A percentile compares a stretch with the other conserved stretches of the same genome.
Evolutionary conservation across 2,797 vertebrate genomes (phyloP).

Genomic region (Aulostomus chinensis): DNA sequence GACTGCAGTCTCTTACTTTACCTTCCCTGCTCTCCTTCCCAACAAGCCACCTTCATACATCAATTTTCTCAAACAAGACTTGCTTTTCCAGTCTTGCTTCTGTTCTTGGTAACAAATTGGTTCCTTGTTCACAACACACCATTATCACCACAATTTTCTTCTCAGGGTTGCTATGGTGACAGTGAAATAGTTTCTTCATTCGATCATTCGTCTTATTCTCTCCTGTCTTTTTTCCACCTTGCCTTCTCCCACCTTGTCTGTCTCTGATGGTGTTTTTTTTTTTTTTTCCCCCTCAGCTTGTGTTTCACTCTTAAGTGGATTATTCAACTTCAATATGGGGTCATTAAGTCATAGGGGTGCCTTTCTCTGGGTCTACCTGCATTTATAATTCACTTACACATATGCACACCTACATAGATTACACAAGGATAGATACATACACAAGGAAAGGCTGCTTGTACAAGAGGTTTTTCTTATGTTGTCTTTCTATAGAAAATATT

Average conservation of each 20-base stretch:
- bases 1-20: too few relatives aligned
- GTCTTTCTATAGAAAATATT: too few relatives aligned
- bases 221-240: slow-evolving; percentile 22
- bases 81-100: slow-evolving; percentile 22
- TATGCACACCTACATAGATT: slow-evolving; percentile 19
- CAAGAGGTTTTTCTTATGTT: too few relatives aligned
- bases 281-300: slow-evolving; percentile 10
- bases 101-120: slow-evolving; percentile 44
- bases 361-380: too few relatives aligned
- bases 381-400: slow-evolving; percentile 18
- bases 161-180: slow-evolving; percentile 78
- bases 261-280: slow-evolving; percentile 9
- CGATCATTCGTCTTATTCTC: slow-evolving; percentile 36
- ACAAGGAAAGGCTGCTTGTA: too few relatives aligned
- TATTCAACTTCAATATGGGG: slow-evolving; percentile 49
- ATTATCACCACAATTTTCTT: slow-evolving; percentile 56
- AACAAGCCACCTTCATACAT: background rate
- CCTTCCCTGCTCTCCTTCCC: background rate
- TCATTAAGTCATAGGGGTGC: slow-evolving; percentile 49
- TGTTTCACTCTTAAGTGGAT: slow-evolving; percentile 39
- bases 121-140: slow-evolving; percentile 28
- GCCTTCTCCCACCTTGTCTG: slow-evolving; percentile 1
- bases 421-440: too few relatives aligned
- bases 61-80: background rate
- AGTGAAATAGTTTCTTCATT: slow-evolving; percentile 58